These are phyloP conservation scores for Aegypius monachus DNA, from an alignment of 2,113 vertebrate genomes.

Conservation along the genomic window DNA sequence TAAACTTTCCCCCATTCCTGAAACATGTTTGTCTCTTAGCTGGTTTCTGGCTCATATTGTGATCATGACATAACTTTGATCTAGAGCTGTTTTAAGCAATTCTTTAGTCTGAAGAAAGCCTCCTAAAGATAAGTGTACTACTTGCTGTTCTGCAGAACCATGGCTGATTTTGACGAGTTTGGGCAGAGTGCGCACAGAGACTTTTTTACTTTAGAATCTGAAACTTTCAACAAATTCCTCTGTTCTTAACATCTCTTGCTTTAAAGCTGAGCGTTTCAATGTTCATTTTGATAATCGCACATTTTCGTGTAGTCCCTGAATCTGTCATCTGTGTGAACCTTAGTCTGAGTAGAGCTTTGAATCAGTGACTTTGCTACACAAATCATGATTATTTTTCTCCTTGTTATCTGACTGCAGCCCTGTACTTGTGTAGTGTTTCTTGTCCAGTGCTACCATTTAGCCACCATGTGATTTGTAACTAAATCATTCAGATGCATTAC, in stretches of 20 bases:
- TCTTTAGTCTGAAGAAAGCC: background rate
- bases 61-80: background rate
- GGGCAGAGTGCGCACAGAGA: background rate
- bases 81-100: background rate
- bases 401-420: background rate
- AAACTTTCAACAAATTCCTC: background rate
- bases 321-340: background rate
- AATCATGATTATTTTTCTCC: background rate
- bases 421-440: background rate
- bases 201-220: background rate
- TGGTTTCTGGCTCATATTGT: background rate
- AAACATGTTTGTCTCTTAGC: background rate
- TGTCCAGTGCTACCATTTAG: background rate
- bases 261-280: background rate
- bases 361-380: background rate
- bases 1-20: background rate
- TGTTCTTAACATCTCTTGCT: background rate
- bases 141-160: background rate
- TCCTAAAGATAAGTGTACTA: background rate
- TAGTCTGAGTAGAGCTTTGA: background rate
- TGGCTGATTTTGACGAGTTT: background rate
- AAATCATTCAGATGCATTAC: background rate
- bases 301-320: background rate
- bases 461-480: background rate
- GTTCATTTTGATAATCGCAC: background rate